These are phyloP conservation scores for Heliothis peltigera DNA, from an alignment of 2,888 invertebrate species.

Conservation along the genomic window DNA sequence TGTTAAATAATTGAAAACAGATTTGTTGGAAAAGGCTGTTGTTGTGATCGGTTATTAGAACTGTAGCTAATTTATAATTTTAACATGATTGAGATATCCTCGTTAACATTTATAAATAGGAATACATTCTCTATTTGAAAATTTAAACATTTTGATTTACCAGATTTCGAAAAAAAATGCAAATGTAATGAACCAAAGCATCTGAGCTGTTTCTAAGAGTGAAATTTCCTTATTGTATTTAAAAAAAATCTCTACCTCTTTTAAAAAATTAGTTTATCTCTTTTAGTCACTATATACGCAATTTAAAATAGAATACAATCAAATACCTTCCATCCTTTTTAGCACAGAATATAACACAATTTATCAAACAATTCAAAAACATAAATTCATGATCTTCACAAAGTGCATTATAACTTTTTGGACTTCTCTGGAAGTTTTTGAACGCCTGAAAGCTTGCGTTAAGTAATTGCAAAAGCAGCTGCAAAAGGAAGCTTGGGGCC, in stretches of 20 bases:
- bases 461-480: constrained; percentile 14
- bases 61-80: not conserved
- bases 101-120: too few relatives aligned
- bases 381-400: not conserved
- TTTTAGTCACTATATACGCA: too few relatives aligned
- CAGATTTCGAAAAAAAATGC: too few relatives aligned
- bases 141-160: too few relatives aligned
- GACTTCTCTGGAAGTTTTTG: constrained; percentile 12
- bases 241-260: too few relatives aligned
- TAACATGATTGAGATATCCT: not conserved
- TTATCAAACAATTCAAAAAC: not conserved
- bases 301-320: too few relatives aligned
- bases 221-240: too few relatives aligned
- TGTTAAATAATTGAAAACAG: not conserved
- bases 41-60: not conserved
- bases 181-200: too few relatives aligned
- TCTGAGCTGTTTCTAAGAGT: too few relatives aligned
- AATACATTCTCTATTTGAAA: too few relatives aligned
- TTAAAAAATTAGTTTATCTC: too few relatives aligned
- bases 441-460: constrained; percentile 12
- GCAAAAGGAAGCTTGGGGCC: constrained; percentile 10
- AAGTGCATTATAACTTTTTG: constrained; percentile 34
- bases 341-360: not conserved
- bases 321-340: too few relatives aligned
- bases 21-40: not conserved